Evolutionary conservation across 1,140 invertebrate species (phyloP), one percentile per base, ranked within the genome.

Genomic region (Thalassaphorura encarpata): DNA sequence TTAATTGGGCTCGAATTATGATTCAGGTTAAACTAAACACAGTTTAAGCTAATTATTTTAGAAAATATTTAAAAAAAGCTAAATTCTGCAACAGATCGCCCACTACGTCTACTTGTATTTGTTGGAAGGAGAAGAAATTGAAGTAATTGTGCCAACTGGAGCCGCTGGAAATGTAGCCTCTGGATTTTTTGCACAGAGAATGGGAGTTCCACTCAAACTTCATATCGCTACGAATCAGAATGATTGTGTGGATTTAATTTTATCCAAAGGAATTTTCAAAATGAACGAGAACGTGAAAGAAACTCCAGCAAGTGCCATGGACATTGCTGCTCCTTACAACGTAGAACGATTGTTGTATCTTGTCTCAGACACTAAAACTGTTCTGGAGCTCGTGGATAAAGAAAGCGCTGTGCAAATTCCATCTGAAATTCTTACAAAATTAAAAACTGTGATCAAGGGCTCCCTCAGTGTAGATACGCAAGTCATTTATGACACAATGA

Each of bases 1-100:
- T 76, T 54, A 77, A 76, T 67, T 77, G 75, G 73, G 69, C 70
- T 1, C 61, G 76, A 27, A 71, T 77, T 33, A 66, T 76, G 67
- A 66, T 74, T 15, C 76, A 77, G 60, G 70, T 71, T 33, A n/a
- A 52, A 21, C 27, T 40, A 53, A 47, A 5, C 19, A 45, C 27
- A 54, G 23, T 45, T 36, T 43, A 28, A 15, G 13, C 24, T 3
- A 21, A 42, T 8, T 26, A 26, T 6, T 23, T 21, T 5, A 18
- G 13, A 21, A 11, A 50, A 31, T 36, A n/a, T 33, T 16, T 26
- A 31, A 31, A 31, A 4, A 18, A 6, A 50, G 45, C 21, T 47
- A 18, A 15, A 47, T 24, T 49, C 52, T 28, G 4, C n/a, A n/a
- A n/a, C 39, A 64, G 58, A 54, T 60, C 18, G 71, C 71, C 21